A percentile compares a stretch with the other conserved stretches of the same genome.
Conservation (phyloP, 1,140 invertebrate species). For the Euschistus heros region DNA sequence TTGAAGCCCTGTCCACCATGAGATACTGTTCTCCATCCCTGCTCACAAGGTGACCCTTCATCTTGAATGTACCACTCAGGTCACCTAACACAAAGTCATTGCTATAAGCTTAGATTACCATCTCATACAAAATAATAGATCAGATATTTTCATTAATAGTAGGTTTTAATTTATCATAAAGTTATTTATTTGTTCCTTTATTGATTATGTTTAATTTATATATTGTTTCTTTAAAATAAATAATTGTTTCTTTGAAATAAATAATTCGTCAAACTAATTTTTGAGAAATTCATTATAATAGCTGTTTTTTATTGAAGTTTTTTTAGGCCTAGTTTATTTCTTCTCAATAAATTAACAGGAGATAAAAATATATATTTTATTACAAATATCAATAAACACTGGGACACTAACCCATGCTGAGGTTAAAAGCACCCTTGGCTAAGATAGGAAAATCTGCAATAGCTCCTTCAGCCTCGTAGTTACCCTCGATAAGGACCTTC, state of each 20-base stretch:
- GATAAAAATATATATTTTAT: neutral
- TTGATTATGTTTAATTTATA: too few species aligned
- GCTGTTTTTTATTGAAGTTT: neutral
- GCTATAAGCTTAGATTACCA: too few species aligned
- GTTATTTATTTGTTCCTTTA: too few species aligned
- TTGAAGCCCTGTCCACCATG: slow-evolving; percentile 30
- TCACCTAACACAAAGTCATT: slow-evolving; percentile 27
- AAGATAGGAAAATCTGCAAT: slow-evolving; percentile 30
- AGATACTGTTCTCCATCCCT: slow-evolving; percentile 30
- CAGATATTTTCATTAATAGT: too few species aligned
- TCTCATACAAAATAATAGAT: too few species aligned
- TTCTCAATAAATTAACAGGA: too few species aligned
- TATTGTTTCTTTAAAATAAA: too few species aligned
- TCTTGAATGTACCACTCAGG: slow-evolving; percentile 30
- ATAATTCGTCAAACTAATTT: too few species aligned
- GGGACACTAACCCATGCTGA: slow-evolving; percentile 27
- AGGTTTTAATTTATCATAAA: too few species aligned
- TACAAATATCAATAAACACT: neutral
- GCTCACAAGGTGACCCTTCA: slow-evolving; percentile 29
- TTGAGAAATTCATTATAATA: too few species aligned
- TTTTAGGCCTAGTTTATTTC: neutral
- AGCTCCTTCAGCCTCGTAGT: slow-evolving; percentile 31
- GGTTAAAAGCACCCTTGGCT: slow-evolving; percentile 32
- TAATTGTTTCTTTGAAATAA: too few species aligned
- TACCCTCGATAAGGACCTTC: slow-evolving; percentile 29